phyloP scores from a whole-genome alignment of 2,113 vertebrate genomes.

The Puffinus mauretanicus region DNA sequence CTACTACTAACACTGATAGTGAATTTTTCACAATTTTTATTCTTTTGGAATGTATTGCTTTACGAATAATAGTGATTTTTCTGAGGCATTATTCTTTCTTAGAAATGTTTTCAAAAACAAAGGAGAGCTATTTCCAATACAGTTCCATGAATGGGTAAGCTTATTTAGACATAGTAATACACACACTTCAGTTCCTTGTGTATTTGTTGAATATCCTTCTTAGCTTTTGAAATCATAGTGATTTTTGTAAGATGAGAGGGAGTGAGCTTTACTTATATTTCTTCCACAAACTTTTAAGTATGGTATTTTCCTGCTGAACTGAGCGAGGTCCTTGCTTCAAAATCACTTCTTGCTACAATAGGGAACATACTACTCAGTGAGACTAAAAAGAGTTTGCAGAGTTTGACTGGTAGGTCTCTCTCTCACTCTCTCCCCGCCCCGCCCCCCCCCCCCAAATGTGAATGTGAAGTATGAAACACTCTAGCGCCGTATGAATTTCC shows the following conservation, averaged over 20 bases:
- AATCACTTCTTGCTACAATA: not conserved
- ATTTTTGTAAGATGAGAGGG: not conserved
- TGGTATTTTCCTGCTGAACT: not conserved
- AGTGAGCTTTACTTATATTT: not conserved
- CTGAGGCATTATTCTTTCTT: not conserved
- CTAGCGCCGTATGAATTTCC: not conserved
- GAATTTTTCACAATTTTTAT: rapidly evolving
- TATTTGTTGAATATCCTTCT: not conserved
- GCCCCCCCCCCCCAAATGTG: not conserved
- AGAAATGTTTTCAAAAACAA: not conserved
- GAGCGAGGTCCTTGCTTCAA: not conserved
- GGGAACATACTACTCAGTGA: not conserved
- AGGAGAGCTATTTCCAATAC: not conserved
- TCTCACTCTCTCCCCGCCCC: no score
- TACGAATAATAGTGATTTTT: not conserved
- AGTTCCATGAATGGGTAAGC: not conserved
- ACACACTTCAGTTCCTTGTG: not conserved
- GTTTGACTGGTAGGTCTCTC: not conserved
- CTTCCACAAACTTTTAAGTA: not conserved
- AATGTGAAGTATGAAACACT: not conserved
- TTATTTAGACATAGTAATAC: not conserved
- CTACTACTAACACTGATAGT: not conserved
- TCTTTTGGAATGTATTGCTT: not conserved
- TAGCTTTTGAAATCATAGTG: not conserved
- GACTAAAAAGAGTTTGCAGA: not conserved